Evolutionary conservation across 2,113 vertebrate species (phyloP).

Genomic region (Ophiodon elongatus): DNA sequence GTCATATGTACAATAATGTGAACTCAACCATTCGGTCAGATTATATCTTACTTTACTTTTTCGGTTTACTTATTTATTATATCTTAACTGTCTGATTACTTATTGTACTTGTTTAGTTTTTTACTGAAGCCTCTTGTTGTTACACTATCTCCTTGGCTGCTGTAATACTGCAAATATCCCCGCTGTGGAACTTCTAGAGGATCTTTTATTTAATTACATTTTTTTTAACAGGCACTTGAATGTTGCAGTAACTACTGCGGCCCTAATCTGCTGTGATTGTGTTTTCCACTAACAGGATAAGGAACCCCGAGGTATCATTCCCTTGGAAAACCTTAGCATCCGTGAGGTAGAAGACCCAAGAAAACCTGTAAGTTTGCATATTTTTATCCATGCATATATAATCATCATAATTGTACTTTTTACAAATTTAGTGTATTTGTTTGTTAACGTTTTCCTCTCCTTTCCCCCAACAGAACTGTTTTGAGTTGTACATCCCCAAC

Average conservation of each 20-base stretch:
- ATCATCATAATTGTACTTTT: neutral
- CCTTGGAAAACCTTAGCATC: conserved; percentile 94
- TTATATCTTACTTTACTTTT: too few relatives aligned
- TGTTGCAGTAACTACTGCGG: neutral
- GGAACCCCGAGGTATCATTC: conserved; percentile 88
- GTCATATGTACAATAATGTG: too few relatives aligned
- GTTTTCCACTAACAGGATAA: conserved; percentile 80
- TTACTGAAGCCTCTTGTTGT: too few relatives aligned
- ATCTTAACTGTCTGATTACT: too few relatives aligned
- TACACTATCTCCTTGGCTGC: too few relatives aligned
- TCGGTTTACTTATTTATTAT: too few relatives aligned
- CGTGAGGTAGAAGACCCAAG: conserved; percentile 93
- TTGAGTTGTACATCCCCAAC: conserved; percentile 95
- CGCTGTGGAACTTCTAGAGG: neutral
- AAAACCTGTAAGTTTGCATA: conserved; percentile 76
- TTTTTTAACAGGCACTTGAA: neutral
- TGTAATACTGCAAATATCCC: too few relatives aligned
- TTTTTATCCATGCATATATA: too few relatives aligned
- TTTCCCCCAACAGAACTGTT: conserved; percentile 88
- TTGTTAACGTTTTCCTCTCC: neutral
- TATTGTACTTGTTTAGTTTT: too few relatives aligned
- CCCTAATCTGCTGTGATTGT: neutral
- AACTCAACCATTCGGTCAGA: too few relatives aligned
- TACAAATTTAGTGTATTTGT: neutral
- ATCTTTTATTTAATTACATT: too few relatives aligned